These are phyloP conservation scores for Pyralis farinalis DNA, from an alignment of 2,888 invertebrate species.

Conservation along the genomic window DNA sequence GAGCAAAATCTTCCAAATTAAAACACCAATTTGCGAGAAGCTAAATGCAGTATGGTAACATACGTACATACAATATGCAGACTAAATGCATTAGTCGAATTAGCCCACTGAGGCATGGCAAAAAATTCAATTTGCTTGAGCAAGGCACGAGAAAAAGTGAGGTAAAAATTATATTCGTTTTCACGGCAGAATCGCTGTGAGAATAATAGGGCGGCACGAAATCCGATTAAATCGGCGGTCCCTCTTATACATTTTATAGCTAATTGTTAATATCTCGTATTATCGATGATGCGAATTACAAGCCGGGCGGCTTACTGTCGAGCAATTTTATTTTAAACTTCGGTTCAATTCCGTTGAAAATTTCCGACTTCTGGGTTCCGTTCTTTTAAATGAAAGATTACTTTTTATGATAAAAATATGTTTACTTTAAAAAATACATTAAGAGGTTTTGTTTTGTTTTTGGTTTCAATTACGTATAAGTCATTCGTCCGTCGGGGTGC, in stretches of 20 bases:
- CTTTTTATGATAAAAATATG: no score
- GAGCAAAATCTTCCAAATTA: constrained; percentile 8
- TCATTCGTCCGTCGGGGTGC: no score
- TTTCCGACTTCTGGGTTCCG: no score
- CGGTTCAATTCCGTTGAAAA: no score
- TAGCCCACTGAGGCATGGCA: constrained; percentile 69
- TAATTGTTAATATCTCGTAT: constrained; percentile 45
- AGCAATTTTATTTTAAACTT: background rate
- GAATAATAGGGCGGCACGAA: constrained; percentile 56
- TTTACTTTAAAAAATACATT: no score
- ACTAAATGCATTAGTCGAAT: constrained; percentile 75
- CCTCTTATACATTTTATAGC: constrained; percentile 34
- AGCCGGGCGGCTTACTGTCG: background rate
- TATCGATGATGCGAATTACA: constrained; percentile 4
- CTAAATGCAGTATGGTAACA: constrained; percentile 21
- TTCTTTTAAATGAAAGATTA: no score
- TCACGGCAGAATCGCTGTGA: constrained; percentile 47
- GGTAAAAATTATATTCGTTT: constrained; percentile 71
- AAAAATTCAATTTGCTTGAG: constrained; percentile 76
- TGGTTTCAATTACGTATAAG: no score
- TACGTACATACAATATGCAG: constrained; percentile 43
- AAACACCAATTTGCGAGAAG: constrained; percentile 26
- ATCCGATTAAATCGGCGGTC: constrained; percentile 63
- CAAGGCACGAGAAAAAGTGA: constrained; percentile 49
- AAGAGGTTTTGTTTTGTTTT: no score